Conservation (phyloP, 2,797 vertebrate species). For the Hydrolagus colliei region DNA sequence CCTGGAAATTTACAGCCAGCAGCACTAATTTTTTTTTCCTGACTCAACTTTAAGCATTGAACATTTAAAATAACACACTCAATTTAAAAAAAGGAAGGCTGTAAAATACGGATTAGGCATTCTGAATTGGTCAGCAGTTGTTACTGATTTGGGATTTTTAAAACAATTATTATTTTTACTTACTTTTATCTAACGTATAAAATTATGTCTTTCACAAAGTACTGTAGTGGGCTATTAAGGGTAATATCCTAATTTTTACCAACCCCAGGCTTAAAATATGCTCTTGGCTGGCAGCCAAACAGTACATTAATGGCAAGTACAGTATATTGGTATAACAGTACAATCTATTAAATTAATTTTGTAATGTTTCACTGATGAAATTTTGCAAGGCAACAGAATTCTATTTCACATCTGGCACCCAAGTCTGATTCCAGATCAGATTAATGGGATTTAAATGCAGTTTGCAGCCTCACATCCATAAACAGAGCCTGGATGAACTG, state of each 20-base stretch:
- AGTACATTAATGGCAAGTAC: neutral
- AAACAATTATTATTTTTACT: too few species aligned
- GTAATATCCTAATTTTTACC: neutral
- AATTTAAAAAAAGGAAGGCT: neutral
- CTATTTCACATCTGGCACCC: neutral
- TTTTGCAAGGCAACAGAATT: neutral
- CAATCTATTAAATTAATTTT: constrained; percentile 8
- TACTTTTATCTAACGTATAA: neutral
- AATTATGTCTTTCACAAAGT: neutral
- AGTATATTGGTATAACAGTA: constrained; percentile 13
- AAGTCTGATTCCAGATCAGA: constrained; percentile 10
- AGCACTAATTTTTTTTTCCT: neutral
- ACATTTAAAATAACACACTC: neutral
- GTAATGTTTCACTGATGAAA: neutral
- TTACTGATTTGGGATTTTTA: too few species aligned
- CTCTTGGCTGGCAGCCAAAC: constrained; percentile 7
- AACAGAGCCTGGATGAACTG: constrained; percentile 1
- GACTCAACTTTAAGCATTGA: neutral
- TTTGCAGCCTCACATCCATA: neutral
- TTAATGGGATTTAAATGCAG: constrained; percentile 10
- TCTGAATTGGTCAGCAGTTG: neutral
- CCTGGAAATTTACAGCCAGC: neutral
- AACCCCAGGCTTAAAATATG: neutral
- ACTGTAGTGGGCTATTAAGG: too few species aligned
- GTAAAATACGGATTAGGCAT: too few species aligned